Base-by-base conservation (phyloP, 35 echinoderm and acorn worm genomes). In the Patiria miniata region DNA sequence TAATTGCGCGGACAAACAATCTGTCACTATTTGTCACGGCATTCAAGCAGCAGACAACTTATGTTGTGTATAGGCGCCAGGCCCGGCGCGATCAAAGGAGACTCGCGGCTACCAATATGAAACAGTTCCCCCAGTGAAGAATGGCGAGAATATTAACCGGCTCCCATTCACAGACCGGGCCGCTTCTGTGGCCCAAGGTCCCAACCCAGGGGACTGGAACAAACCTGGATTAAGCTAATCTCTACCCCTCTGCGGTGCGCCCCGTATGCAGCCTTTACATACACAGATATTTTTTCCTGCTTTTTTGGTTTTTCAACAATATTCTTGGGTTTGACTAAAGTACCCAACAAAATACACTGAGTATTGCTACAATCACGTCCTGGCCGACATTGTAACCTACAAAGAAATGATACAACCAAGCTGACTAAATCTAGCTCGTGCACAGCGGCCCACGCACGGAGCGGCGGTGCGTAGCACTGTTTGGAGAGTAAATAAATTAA, bases 1-100 rank as follows among this genome's bases (percentile, higher is more conserved):
- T 94, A 94, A 94, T 94, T 94, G 92, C 69, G 52, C 83, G 83
- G 88, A 94, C 87, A 94, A 94, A 94, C 87, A 90, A 90, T 94
- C 92, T 81, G 87, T 94, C 92, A 94, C 58, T 69, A 86, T 94
- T 94, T 89, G 92, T 89, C 92, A 94, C 78, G 68, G 83, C 39
- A 78, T 89, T 94, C 78, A 86, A 37, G 26, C 17, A 87, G 60
- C 55, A 89, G 87, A 94, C 92, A 86, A 85, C 77, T 79, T 86
- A 94, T 73, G 42, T 85, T 82, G 82, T 82, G 52, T 83, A 42
- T 61, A 87, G 92, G 92, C 92, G 92, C 92, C 92, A 94, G 60
- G 16, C 33, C 77, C 83, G 82, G 82, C 65, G 21, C 36, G 65
- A 94, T 94, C 92, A 94, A 94, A 94, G 87, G 82, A 39, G 21